Evolutionary conservation across 2,888 invertebrate genomes (phyloP).

Genomic region (Noctua janthe): DNA sequence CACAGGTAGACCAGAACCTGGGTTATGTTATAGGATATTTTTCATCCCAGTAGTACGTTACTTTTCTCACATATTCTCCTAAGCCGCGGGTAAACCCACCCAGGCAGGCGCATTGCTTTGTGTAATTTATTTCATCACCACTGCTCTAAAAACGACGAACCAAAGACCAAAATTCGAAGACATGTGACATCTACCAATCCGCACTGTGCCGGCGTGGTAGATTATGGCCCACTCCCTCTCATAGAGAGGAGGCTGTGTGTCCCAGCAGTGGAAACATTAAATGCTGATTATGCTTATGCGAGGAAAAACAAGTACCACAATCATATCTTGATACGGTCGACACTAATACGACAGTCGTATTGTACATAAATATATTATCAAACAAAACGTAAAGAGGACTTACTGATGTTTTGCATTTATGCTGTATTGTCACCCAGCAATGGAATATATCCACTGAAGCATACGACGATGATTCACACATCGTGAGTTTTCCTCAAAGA

Average conservation of each 20-base stretch:
- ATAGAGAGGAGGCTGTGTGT: too few relatives aligned
- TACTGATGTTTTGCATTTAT: slow-evolving; percentile 18
- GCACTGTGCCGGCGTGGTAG: too few relatives aligned
- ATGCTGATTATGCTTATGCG: too few relatives aligned
- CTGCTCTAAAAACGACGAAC: too few relatives aligned
- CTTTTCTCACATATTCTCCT: background rate
- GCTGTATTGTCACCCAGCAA: background rate
- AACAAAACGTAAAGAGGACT: slow-evolving; percentile 1
- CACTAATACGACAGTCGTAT: background rate
- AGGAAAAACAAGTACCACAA: background rate
- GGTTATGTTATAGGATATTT: background rate
- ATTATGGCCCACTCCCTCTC: too few relatives aligned
- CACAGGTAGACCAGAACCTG: background rate
- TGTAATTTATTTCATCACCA: too few relatives aligned
- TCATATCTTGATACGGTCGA: background rate
- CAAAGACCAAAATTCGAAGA: too few relatives aligned
- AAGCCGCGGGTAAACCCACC: background rate
- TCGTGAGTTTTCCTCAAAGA: slow-evolving; percentile 6
- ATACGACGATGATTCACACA: background rate
- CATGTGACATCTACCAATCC: too few relatives aligned
- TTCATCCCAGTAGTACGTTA: background rate
- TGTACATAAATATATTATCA: background rate
- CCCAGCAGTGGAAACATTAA: too few relatives aligned
- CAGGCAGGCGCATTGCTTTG: too few relatives aligned
- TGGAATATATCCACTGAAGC: background rate